phyloP scores from a whole-genome alignment of 2,113 vertebrate species.

The Anhinga rufa region DNA sequence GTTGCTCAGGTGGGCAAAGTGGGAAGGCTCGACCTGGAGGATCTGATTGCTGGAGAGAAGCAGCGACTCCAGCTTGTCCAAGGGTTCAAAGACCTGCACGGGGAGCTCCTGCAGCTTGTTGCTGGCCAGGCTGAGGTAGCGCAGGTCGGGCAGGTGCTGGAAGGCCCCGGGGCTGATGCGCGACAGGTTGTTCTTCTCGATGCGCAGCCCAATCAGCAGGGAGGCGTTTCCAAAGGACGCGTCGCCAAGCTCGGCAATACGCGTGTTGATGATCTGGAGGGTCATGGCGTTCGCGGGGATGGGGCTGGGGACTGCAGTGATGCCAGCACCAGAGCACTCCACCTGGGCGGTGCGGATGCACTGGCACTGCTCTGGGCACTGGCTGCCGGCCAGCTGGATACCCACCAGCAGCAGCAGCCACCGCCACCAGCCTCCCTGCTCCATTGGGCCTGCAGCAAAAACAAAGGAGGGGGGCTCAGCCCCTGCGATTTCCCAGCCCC shows the following conservation, averaged over 20 bases:
- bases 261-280: constrained; percentile 75
- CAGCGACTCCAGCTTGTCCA: constrained; percentile 86
- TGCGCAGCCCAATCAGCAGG: constrained; percentile 70
- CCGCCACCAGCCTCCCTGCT: not conserved
- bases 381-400: constrained; percentile 26
- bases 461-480: not conserved
- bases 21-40: constrained; percentile 61
- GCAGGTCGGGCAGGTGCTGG: constrained; percentile 65
- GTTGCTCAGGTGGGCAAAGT: constrained; percentile 67
- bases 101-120: constrained; percentile 77
- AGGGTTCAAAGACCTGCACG: constrained; percentile 67
- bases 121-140: constrained; percentile 77
- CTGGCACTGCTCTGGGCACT: constrained; percentile 71
- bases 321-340: constrained; percentile 60
- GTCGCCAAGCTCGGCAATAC: constrained; percentile 50
- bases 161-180: constrained; percentile 67
- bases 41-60: constrained; percentile 80
- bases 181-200: constrained; percentile 73
- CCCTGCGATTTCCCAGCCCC: not conserved
- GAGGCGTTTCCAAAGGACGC: constrained; percentile 70
- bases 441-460: constrained; percentile 64
- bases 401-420: constrained; percentile 58
- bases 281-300: constrained; percentile 71
- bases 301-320: constrained; percentile 62
- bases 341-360: constrained; percentile 70